Conservation (phyloP, 2,797 vertebrate species). For the Hydrolagus colliei region DNA sequence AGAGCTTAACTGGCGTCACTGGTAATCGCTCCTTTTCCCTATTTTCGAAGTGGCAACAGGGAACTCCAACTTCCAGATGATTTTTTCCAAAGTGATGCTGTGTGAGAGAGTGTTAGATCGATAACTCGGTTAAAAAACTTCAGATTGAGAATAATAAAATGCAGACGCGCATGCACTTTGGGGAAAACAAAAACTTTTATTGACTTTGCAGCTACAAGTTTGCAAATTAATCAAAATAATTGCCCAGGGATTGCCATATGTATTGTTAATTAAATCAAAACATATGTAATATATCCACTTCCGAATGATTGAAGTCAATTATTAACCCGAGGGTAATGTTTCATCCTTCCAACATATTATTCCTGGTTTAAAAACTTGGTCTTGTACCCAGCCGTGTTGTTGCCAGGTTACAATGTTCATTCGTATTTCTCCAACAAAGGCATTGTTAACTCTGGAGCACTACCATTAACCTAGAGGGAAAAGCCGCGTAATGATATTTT, state of each 20-base stretch:
- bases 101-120: too few species aligned
- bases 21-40: too few species aligned
- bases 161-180: background rate
- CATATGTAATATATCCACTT: background rate
- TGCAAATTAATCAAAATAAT: background rate
- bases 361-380: background rate
- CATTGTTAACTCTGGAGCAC: slow-evolving; percentile 7
- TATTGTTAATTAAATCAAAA: background rate
- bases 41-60: too few species aligned
- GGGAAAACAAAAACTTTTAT: background rate
- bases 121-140: background rate
- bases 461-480: too few species aligned
- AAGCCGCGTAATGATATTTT: too few species aligned
- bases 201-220: background rate
- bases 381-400: slow-evolving; percentile 4
- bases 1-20: too few species aligned
- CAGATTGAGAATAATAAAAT: background rate
- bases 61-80: too few species aligned
- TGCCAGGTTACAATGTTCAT: slow-evolving; percentile 17
- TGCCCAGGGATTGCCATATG: background rate
- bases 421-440: background rate
- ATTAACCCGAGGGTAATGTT: background rate
- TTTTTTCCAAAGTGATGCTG: too few species aligned
- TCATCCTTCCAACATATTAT: slow-evolving; percentile 3
- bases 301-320: slow-evolving; percentile 2